Evolutionary conservation across 2,888 invertebrate genomes (phyloP).

Genomic region (Myopa tessellatipennis): DNA sequence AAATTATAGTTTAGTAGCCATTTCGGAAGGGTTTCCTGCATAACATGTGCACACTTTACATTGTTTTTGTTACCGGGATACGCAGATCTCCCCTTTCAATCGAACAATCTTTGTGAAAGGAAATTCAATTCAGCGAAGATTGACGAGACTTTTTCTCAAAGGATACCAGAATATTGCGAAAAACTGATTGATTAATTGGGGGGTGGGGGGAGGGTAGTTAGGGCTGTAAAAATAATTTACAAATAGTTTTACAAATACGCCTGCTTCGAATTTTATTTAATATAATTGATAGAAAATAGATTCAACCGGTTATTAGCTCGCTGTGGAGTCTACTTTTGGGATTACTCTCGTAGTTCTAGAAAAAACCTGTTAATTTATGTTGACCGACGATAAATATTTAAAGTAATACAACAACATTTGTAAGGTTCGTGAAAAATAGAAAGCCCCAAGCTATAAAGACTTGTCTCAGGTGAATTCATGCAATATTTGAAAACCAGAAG

Average conservation of each 20-base stretch:
- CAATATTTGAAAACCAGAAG: no score
- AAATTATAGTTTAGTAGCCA: neutral
- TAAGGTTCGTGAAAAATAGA: no score
- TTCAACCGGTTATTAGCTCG: no score
- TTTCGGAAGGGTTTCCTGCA: neutral
- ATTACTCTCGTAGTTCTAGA: neutral
- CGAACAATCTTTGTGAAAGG: neutral
- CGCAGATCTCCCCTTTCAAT: neutral
- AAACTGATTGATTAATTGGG: neutral
- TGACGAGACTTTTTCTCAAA: neutral
- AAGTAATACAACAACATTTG: no score
- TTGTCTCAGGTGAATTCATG: no score
- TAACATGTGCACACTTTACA: neutral
- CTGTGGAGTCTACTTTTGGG: no score
- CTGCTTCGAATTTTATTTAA: no score
- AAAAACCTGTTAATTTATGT: neutral
- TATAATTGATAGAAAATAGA: no score
- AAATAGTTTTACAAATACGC: no score
- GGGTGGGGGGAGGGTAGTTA: neutral
- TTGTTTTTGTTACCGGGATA: neutral
- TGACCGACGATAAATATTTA: neutral
- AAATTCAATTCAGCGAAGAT: neutral
- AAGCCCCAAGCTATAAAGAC: no score
- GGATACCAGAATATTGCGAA: no score
- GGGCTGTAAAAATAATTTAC: neutral